Conservation (phyloP, 2,888 invertebrate species). For the Hirtodrosophila confusa region DNA sequence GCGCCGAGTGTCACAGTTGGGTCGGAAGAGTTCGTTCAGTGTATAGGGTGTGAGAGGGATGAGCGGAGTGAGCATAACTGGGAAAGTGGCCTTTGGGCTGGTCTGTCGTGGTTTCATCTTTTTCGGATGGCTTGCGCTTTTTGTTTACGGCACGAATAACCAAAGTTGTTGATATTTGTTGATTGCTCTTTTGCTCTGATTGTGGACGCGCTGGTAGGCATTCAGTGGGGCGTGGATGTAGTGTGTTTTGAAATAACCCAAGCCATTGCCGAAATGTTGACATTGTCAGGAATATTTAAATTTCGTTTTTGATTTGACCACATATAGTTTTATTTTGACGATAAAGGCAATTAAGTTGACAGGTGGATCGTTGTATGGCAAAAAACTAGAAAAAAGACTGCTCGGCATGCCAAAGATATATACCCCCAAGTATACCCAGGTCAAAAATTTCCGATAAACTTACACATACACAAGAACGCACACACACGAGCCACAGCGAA, state of each 20-base stretch:
- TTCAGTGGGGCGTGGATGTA: not conserved
- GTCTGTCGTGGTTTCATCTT: slow-evolving; percentile 34
- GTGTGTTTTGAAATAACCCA: not conserved
- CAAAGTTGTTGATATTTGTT: slow-evolving; percentile 77
- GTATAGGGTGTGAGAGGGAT: not conserved
- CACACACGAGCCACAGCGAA: too few relatives aligned
- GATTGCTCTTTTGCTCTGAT: slow-evolving; percentile 70
- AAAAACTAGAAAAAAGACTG: not conserved
- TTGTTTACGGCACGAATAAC: slow-evolving; percentile 67
- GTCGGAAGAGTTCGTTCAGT: slow-evolving; percentile 18
- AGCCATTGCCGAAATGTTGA: slow-evolving; percentile 2
- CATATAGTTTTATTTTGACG: slow-evolving; percentile 2
- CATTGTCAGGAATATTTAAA: slow-evolving; percentile 28
- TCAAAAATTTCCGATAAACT: too few relatives aligned
- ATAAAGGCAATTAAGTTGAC: not conserved
- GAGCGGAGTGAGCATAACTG: slow-evolving; percentile 30
- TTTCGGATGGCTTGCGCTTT: slow-evolving; percentile 41
- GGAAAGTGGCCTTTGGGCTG: slow-evolving; percentile 52
- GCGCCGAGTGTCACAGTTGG: slow-evolving; percentile 68
- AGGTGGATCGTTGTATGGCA: not conserved
- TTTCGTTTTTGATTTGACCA: slow-evolving; percentile 12
- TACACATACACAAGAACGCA: too few relatives aligned
- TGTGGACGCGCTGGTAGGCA: slow-evolving; percentile 19
- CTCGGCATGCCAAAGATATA: too few relatives aligned
- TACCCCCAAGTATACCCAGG: too few relatives aligned